phyloP scores from a whole-genome alignment of 2,797 vertebrate genomes.

The Meda fulgida region DNA sequence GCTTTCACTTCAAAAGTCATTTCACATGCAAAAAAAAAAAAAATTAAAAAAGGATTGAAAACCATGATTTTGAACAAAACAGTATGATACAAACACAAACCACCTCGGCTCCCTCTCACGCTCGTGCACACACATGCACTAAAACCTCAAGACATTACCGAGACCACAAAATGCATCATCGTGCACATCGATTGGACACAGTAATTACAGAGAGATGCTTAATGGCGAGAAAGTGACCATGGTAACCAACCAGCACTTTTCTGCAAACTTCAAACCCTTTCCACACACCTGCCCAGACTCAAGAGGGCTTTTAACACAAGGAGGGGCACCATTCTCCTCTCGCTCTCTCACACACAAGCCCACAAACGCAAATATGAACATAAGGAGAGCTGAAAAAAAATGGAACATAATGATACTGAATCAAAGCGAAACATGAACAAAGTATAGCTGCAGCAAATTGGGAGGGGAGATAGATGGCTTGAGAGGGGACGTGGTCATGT shows the following conservation, averaged over 20 bases:
- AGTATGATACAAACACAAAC: not conserved
- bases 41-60: not conserved
- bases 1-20: not conserved
- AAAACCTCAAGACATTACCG: conserved; percentile 36
- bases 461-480: not conserved
- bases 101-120: not conserved
- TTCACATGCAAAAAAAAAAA: not conserved
- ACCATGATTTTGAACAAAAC: conserved; percentile 1
- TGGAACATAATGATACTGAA: not conserved
- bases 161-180: conserved; percentile 45
- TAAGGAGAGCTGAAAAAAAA: not conserved
- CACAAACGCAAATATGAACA: conserved; percentile 7
- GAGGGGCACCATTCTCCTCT: conserved; percentile 14
- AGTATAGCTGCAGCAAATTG: not conserved
- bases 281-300: conserved; percentile 52
- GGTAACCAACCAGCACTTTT: conserved; percentile 54
- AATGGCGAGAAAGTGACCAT: conserved; percentile 58
- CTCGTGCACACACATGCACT: not conserved
- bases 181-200: conserved; percentile 41
- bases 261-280: conserved; percentile 54
- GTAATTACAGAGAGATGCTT: conserved; percentile 44
- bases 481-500: conserved; percentile 7
- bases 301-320: conserved; percentile 50
- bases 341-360: conserved; percentile 11
- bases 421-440: conserved; percentile 6